A percentile compares a stretch with the other conserved stretches of the same genome.
Evolutionary conservation across 2,888 invertebrate genomes (phyloP).

Genomic region (Ennomos fuscantarius): DNA sequence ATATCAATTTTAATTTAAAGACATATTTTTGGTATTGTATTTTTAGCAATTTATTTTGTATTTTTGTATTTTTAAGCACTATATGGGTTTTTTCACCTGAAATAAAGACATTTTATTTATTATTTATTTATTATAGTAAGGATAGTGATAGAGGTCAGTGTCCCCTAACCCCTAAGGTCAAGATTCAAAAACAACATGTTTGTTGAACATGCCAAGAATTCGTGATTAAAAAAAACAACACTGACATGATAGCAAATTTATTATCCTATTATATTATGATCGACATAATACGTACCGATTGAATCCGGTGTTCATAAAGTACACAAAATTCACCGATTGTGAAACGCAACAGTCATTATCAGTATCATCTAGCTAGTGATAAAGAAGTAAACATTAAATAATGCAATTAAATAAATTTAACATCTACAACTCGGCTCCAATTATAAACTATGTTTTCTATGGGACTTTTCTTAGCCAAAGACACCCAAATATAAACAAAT

Average conservation of each 20-base stretch:
- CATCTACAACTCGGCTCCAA: conserved; percentile 24
- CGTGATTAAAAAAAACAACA: conserved; percentile 34
- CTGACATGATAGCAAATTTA: conserved; percentile 80
- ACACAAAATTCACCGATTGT: conserved; percentile 52
- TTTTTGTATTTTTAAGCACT: no score
- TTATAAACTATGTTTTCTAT: conserved; percentile 10
- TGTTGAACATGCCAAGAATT: no score
- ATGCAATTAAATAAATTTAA: conserved; percentile 34
- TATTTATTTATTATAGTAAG: no score
- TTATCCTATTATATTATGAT: conserved; percentile 76
- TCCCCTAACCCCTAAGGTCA: no score
- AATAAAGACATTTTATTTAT: no score
- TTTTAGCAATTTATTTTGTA: no score
- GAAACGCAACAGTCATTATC: conserved; percentile 30
- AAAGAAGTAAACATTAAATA: conserved; percentile 37
- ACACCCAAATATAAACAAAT: not conserved
- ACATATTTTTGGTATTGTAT: no score
- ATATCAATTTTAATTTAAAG: no score
- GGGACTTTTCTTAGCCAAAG: conserved; percentile 12
- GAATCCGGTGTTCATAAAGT: conserved; percentile 57
- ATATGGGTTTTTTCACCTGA: no score
- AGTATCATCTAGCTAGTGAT: conserved; percentile 50
- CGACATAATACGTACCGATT: conserved; percentile 66
- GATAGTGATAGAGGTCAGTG: no score
- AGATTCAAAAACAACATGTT: no score